A percentile compares a stretch with the other conserved stretches of the same genome.
phyloP scores from a whole-genome alignment of 2,797 vertebrate genomes.

The Telmatherina bonti region DNA sequence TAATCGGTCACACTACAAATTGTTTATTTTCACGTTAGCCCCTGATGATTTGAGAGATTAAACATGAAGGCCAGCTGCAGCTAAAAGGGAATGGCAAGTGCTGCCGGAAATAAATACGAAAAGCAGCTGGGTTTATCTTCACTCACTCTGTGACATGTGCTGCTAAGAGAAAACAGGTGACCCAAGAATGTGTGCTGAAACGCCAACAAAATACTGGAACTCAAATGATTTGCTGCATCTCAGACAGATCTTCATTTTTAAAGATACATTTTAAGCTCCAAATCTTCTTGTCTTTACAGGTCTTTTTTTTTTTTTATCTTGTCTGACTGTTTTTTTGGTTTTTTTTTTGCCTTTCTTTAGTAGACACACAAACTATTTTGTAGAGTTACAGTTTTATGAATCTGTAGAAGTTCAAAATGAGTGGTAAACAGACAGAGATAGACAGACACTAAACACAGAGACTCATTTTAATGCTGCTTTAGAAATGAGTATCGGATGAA shows the following conservation, averaged over 20 bases:
- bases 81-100: conserved; percentile 73
- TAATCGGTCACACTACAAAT: conserved; percentile 55
- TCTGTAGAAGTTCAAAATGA: conserved; percentile 3
- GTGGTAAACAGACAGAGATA: neutral
- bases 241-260: conserved; percentile 34
- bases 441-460: conserved; percentile 5
- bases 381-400: neutral
- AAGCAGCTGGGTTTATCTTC: conserved; percentile 83
- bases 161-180: conserved; percentile 82
- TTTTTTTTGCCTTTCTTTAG: neutral
- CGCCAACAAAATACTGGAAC: conserved; percentile 55
- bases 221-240: conserved; percentile 65
- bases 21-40: conserved; percentile 65
- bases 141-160: conserved; percentile 74
- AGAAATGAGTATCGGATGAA: conserved; percentile 23
- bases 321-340: neutral
- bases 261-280: conserved; percentile 11
- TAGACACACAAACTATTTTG: neutral
- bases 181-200: conserved; percentile 69
- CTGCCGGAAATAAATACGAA: conserved; percentile 75
- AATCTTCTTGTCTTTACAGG: neutral
- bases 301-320: neutral
- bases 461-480: conserved; percentile 26
- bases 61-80: conserved; percentile 60
- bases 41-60: conserved; percentile 65